Evolutionary conservation across 2,797 vertebrate species (phyloP).

Genomic region (Clangula hyemalis): DNA sequence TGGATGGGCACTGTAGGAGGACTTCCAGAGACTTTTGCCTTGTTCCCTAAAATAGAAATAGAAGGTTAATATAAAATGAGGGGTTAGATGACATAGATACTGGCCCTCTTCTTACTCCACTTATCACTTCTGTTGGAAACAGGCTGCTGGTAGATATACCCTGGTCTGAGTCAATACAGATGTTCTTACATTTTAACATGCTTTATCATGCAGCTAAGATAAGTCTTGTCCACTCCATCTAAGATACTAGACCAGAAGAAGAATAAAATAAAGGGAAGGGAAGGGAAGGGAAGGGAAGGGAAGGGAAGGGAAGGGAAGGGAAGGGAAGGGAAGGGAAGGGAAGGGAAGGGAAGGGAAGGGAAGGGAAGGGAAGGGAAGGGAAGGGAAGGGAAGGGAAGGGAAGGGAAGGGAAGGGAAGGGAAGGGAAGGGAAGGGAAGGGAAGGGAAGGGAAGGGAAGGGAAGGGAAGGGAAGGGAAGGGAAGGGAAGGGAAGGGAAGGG

Average conservation of each 20-base stretch:
- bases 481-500: no score
- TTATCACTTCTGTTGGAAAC: neutral
- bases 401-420: no score
- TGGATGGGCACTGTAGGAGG: accelerated
- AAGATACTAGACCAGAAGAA: neutral
- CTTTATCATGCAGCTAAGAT: neutral
- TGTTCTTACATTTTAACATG: neutral
- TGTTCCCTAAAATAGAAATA: neutral
- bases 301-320: no score
- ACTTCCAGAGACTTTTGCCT: neutral
- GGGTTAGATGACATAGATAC: neutral
- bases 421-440: no score
- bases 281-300: no score
- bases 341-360: no score
- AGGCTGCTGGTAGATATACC: neutral
- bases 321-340: no score
- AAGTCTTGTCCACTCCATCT: neutral
- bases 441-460: no score
- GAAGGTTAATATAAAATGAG: neutral
- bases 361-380: no score
- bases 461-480: no score
- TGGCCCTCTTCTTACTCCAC: neutral
- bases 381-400: no score
- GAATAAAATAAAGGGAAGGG: no score
- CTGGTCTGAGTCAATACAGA: neutral